These are phyloP conservation scores for Piscicola geometra DNA, from an alignment of 2,888 invertebrate species.

Conservation along the genomic window DNA sequence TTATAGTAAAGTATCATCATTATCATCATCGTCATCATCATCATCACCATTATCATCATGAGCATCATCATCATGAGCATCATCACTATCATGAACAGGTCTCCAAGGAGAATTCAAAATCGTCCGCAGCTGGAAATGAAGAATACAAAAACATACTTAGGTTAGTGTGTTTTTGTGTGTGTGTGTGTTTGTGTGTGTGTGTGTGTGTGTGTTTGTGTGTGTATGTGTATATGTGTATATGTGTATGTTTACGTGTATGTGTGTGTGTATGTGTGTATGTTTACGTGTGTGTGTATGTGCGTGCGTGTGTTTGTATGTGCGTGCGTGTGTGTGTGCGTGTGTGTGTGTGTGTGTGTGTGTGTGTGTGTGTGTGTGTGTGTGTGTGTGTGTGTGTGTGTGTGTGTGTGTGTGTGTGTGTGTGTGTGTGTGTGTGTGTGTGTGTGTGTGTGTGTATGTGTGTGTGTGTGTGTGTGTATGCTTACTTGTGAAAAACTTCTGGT, in stretches of 20 bases:
- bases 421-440: conserved; percentile 19
- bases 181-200: background rate
- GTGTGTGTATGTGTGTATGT: conserved; percentile 15
- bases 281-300: conserved; percentile 15
- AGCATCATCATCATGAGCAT: too few relatives aligned
- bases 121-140: background rate
- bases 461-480: conserved; percentile 16
- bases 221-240: conserved; percentile 14
- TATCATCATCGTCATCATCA: too few relatives aligned
- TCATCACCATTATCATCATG: too few relatives aligned
- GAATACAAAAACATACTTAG: conserved; percentile 2
- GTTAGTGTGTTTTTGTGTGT: background rate
- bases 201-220: conserved; percentile 16
- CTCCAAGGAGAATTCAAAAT: background rate
- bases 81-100: too few relatives aligned
- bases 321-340: conserved; percentile 19
- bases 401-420: conserved; percentile 16
- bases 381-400: conserved; percentile 19
- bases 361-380: conserved; percentile 16
- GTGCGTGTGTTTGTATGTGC: background rate
- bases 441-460: conserved; percentile 18
- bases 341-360: conserved; percentile 19
- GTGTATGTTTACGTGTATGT: conserved; percentile 15
- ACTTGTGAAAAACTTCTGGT: too few relatives aligned
- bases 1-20: too few relatives aligned